Evolutionary conservation across 1,140 invertebrate genomes (phyloP), one percentile per base, ranked within the genome.

Genomic region (Temnothorax nylanderi): DNA sequence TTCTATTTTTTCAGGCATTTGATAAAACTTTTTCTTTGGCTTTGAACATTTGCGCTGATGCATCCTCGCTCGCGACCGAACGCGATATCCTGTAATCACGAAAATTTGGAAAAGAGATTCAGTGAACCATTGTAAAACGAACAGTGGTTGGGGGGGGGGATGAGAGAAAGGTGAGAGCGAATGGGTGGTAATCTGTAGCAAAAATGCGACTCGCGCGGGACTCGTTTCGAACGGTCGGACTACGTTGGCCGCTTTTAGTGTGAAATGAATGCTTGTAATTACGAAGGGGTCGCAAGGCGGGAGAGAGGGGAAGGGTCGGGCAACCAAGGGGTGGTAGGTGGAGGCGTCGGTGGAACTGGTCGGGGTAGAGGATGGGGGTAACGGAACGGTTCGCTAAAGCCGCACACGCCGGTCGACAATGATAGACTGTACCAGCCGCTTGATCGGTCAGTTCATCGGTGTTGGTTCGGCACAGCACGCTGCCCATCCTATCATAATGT

Each of bases 261-360:
- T 90, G 89, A 91, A 91, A 91, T 91, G 90, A 91, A 91, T 91
- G 90, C 90, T 91, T 91, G 91, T 91, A 91, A 91, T 91, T 91
- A 92, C 91, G 91, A 89, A 62, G 65, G 74, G 62, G 81, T 65
- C 49, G 37, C 47, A 75, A 37, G 58, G 58, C 41, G 51, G 16
- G 51, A 26, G 74, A 49, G 51, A 44, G n/a, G 21, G 26, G 34
- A 58, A 18, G 37, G 37, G 64, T 34, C 71, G 26, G 32, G 21
- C 5, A 64, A 54, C 44, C 60, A 69, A 64, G 62, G 60, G 41
- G 16, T 34, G 21, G 51, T 67, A 76, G 86, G 41, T 60, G 47
- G 60, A 49, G 16, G 49, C 65, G 32, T 41, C 18, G 77, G 62
- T 32, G 81, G 44, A 49, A 49, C 41, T 60, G 65, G 67, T 69